These are phyloP conservation scores for Penaeus chinensis DNA, from an alignment of 1,140 invertebrate species.

Conservation along the genomic window DNA sequence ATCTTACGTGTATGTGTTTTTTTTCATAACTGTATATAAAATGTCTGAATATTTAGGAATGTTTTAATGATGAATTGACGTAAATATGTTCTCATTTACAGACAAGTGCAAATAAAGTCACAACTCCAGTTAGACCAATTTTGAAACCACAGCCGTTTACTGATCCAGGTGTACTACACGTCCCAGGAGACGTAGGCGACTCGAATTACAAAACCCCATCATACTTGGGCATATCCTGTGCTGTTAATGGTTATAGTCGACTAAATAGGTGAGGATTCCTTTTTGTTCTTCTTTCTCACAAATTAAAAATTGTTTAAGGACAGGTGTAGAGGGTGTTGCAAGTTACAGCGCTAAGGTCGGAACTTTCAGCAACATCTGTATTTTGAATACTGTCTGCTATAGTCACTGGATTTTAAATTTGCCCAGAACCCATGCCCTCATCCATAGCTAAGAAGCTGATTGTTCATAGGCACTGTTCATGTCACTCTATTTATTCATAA, in stretches of 20 bases:
- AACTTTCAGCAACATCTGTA: no score
- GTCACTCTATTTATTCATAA: no score
- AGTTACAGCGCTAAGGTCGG: no score
- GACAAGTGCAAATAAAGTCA: constrained; percentile 8
- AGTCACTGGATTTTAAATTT: no score
- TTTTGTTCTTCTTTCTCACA: background rate
- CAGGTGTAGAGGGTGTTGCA: no score
- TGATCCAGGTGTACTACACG: constrained; percentile 33
- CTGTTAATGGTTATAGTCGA: constrained; percentile 84
- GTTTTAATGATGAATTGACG: background rate
- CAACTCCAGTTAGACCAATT: constrained; percentile 37
- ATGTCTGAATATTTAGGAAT: background rate
- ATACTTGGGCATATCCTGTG: constrained; percentile 87
- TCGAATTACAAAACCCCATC: constrained; percentile 73
- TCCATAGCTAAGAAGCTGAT: no score
- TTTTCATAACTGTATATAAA: background rate
- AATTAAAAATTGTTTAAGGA: background rate
- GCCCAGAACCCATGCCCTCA: no score
- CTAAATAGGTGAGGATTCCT: constrained; percentile 54
- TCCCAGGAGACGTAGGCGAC: background rate
- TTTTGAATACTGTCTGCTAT: no score
- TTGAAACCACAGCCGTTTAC: constrained; percentile 40
- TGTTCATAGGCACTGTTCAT: no score
- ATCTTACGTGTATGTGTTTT: no score
- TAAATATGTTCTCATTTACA: background rate